Conservation (phyloP, 2,797 vertebrate species). For the Anabacerthia variegaticeps region DNA sequence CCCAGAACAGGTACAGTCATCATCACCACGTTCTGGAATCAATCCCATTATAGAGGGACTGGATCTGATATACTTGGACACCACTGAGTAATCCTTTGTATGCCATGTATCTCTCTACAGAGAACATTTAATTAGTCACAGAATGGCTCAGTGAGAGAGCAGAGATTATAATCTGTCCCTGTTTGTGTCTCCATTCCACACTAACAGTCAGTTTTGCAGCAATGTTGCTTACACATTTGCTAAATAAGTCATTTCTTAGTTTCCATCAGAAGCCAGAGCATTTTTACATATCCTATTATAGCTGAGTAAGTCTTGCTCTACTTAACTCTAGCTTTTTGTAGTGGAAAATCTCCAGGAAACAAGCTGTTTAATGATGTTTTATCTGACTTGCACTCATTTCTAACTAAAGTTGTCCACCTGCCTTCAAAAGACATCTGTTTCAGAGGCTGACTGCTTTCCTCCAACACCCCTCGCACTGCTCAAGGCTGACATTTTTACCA, state of each 20-base stretch:
- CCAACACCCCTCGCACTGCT: neutral
- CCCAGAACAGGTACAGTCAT: neutral
- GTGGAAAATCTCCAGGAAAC: conserved; percentile 68
- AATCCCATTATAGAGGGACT: neutral
- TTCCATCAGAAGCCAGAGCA: conserved; percentile 46
- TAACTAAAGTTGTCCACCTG: conserved; percentile 54
- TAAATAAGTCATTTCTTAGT: conserved; percentile 53
- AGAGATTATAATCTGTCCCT: conserved; percentile 40
- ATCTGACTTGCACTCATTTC: conserved; percentile 38
- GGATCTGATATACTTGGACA: neutral
- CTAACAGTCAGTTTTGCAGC: neutral
- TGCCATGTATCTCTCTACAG: neutral
- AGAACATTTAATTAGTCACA: conserved; percentile 28
- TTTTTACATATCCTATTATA: conserved; percentile 63
- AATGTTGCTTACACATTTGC: conserved; percentile 36
- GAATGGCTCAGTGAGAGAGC: neutral
- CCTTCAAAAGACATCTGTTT: conserved; percentile 34
- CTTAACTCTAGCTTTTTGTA: conserved; percentile 40
- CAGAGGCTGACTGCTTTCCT: neutral
- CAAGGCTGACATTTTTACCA: conserved; percentile 11
- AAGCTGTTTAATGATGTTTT: conserved; percentile 47
- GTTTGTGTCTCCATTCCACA: neutral
- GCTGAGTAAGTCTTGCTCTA: conserved; percentile 46
- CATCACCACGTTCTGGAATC: neutral
- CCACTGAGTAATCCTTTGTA: neutral